These are phyloP conservation scores for Dolichomitus sp. DNA, from an alignment of 2,888 invertebrate genomes.

Conservation along the genomic window DNA sequence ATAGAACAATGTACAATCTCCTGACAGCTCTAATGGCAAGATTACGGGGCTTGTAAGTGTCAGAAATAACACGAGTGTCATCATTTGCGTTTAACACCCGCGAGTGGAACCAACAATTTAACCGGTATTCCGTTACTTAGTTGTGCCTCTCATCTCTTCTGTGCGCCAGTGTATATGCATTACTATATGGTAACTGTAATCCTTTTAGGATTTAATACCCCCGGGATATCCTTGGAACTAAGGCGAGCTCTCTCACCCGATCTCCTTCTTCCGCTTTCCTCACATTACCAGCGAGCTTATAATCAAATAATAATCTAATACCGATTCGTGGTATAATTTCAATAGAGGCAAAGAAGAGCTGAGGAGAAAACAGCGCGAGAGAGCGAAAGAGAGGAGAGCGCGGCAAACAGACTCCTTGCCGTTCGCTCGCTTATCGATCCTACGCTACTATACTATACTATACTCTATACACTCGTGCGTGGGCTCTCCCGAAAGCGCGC, in stretches of 20 bases:
- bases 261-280: not conserved
- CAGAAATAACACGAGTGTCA: too few species aligned
- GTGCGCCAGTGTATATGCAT: not conserved
- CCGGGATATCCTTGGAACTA: conserved; percentile 22
- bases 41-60: too few species aligned
- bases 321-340: conserved; percentile 60
- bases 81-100: too few species aligned
- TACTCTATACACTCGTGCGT: conserved; percentile 1
- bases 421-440: conserved; percentile 56
- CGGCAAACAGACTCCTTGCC: conserved; percentile 36
- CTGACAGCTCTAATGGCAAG: too few species aligned
- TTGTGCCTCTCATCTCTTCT: not conserved
- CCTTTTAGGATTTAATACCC: conserved; percentile 52
- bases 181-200: conserved; percentile 21
- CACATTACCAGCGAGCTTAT: conserved; percentile 47
- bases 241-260: conserved; percentile 23
- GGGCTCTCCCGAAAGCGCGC: conserved; percentile 6
- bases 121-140: not conserved
- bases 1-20: too few species aligned
- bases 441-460: conserved; percentile 23
- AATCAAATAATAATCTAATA: conserved; percentile 67
- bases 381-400: conserved; percentile 21
- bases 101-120: too few species aligned
- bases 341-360: conserved; percentile 22
- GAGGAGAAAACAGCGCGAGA: not conserved